Evolutionary conservation across 2,888 invertebrate species (phyloP), one percentile per base, ranked within the genome.

Genomic region (Galeopsomyia nigrocyanea): DNA sequence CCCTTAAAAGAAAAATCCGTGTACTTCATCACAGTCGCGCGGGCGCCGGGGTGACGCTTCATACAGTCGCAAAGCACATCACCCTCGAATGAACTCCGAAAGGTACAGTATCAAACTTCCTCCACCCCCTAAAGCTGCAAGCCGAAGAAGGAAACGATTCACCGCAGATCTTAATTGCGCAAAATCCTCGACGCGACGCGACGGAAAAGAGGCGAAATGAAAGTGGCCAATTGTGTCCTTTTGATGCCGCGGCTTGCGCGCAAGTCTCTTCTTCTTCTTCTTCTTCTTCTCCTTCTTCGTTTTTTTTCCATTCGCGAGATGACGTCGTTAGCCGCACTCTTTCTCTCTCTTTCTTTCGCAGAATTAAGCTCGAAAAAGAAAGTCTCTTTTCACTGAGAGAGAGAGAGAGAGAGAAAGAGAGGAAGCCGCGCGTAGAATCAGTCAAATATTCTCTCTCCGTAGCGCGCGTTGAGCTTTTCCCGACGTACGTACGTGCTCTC

Each of bases 81-180:
- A 49, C 49, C 49, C 31, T 62, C 62, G 47, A 56, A n/a, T 64
- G 53, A 21, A 14, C 17, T 17, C 57, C 57, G 47, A 31, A 57
- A 58, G 46, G 39, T 62, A 50, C 50, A 62, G 21, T 50, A 39
- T 55, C 47, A 50, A 53, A 51, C 39, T n/a, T 57, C 39, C 21
- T n/a, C 7, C 47, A 65, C 55, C 26, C 31, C 10, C 49, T 50
- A 58, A 58, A 55, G 69, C 55, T 56, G 6, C 61, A 55, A 19
- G 26, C n/a, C 21, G 53, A 65, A 56, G 64, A 60, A 68, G 57
- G 10, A 17, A 60, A 46, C 21, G 21, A 39, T 39, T 39, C n/a
- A 21, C 57, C 75, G 71, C 74, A 65, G 78, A 77, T 81, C 81
- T 81, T 82, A 82, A 82, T 82, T 81, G 79, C 79, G 76, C 77